phyloP scores from a whole-genome alignment of 2,888 invertebrate species.

The Drosophila nr. perissopoda region DNA sequence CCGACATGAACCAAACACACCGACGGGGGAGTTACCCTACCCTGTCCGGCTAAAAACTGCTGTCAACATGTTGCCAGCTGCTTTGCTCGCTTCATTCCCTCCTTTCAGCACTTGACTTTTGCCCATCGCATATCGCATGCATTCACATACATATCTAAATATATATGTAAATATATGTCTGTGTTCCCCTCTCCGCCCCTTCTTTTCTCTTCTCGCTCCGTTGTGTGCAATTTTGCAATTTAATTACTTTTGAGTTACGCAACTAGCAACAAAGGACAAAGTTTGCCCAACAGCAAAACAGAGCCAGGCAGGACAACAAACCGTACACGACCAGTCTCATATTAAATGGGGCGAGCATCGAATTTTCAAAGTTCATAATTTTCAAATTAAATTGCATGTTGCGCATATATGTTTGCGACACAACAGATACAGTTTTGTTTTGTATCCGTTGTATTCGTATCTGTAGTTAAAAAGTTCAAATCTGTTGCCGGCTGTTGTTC shows the following conservation, averaged over 20 bases:
- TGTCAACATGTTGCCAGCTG: slow-evolving; percentile 68
- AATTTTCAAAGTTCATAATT: slow-evolving; percentile 65
- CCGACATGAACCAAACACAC: slow-evolving; percentile 25
- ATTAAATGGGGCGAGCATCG: slow-evolving; percentile 21
- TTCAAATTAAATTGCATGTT: slow-evolving; percentile 64
- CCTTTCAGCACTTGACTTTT: slow-evolving; percentile 69
- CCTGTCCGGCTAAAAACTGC: slow-evolving; percentile 15
- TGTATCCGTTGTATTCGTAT: slow-evolving; percentile 13
- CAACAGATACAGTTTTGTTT: slow-evolving; percentile 26
- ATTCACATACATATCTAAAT: slow-evolving; percentile 27
- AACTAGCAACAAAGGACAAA: slow-evolving; percentile 64
- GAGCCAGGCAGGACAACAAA: slow-evolving; percentile 31
- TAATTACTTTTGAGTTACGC: slow-evolving; percentile 77
- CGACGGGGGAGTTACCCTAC: slow-evolving; percentile 12
- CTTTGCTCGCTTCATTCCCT: slow-evolving; percentile 41
- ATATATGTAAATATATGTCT: slow-evolving; percentile 13
- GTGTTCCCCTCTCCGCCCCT: slow-evolving; percentile 1
- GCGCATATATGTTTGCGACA: slow-evolving; percentile 13
- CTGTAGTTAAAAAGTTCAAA: slow-evolving; percentile 8
- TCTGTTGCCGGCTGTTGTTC: slow-evolving; percentile 42
- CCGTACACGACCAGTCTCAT: slow-evolving; percentile 5
- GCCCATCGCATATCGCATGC: slow-evolving; percentile 43
- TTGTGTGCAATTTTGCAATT: slow-evolving; percentile 71
- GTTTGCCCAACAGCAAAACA: slow-evolving; percentile 54
- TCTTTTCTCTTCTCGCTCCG: slow-evolving; percentile 13